Conservation (phyloP, 2,888 invertebrate species). For the Theretra japonica region DNA sequence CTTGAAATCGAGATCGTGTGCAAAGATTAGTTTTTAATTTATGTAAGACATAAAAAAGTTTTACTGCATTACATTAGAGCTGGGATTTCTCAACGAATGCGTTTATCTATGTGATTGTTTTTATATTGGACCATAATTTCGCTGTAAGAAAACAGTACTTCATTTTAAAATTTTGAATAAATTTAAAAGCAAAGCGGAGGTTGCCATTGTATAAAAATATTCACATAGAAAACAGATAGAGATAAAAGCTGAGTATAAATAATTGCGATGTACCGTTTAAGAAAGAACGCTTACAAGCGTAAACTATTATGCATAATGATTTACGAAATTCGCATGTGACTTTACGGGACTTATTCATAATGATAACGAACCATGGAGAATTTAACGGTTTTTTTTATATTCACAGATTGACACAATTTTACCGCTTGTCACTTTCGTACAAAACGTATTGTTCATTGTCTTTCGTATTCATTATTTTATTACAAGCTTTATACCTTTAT, state of each 20-base stretch:
- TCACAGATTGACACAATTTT: conserved; percentile 53
- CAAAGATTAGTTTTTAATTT: conserved; percentile 16
- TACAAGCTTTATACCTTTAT: neutral
- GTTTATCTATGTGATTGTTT: neutral
- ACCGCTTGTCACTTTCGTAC: neutral
- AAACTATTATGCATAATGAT: conserved; percentile 56
- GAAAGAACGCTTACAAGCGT: conserved; percentile 43
- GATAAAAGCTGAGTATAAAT: conserved; percentile 38
- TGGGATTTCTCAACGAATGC: neutral
- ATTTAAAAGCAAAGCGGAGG: neutral
- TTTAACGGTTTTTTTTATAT: conserved; percentile 57
- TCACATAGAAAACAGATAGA: neutral
- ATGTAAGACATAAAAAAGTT: conserved; percentile 16
- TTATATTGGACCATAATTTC: neutral
- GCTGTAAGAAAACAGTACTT: neutral
- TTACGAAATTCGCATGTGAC: conserved; percentile 54
- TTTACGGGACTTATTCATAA: conserved; percentile 53
- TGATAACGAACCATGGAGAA: conserved; percentile 61
- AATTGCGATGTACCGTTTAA: conserved; percentile 54
- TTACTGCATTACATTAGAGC: neutral
- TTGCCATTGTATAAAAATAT: neutral
- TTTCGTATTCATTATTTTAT: neutral
- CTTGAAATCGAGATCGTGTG: conserved; percentile 11
- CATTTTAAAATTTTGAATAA: neutral
- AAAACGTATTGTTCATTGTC: neutral